These are phyloP conservation scores for Melopsittacus undulatus DNA, from an alignment of 2,797 vertebrate species.

Conservation along the genomic window DNA sequence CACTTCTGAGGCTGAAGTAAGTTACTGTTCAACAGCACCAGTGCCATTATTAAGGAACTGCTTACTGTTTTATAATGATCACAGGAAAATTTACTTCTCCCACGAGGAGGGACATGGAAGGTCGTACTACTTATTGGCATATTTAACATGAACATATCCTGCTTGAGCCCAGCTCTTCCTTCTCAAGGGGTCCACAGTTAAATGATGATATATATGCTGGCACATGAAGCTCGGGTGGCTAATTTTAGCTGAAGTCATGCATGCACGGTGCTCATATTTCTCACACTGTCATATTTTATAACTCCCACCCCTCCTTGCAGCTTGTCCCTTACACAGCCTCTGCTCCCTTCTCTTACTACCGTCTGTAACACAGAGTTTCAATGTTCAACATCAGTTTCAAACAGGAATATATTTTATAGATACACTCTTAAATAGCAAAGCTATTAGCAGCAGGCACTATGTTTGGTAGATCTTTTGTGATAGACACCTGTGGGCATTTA, in stretches of 20 bases:
- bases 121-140: constrained; percentile 77
- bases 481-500: background rate
- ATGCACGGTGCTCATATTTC: constrained; percentile 69
- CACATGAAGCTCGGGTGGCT: constrained; percentile 61
- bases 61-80: constrained; percentile 90
- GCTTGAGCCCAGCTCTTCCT: constrained; percentile 3
- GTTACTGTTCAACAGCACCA: background rate
- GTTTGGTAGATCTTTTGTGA: background rate
- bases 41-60: background rate
- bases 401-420: background rate
- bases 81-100: constrained; percentile 85
- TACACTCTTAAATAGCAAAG: background rate
- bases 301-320: constrained; percentile 38
- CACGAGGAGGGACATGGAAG: constrained; percentile 80
- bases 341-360: background rate
- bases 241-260: constrained; percentile 81
- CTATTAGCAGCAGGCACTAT: background rate
- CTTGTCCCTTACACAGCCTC: background rate
- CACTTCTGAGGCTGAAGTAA: background rate
- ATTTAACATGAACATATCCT: background rate
- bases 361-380: background rate
- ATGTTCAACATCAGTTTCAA: background rate
- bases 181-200: constrained; percentile 22
- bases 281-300: constrained; percentile 59
- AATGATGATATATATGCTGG: constrained; percentile 49